These are phyloP conservation scores for Actinernus sp. DNA, from an alignment of 92 coral and sea anemone species.

Conservation along the genomic window DNA sequence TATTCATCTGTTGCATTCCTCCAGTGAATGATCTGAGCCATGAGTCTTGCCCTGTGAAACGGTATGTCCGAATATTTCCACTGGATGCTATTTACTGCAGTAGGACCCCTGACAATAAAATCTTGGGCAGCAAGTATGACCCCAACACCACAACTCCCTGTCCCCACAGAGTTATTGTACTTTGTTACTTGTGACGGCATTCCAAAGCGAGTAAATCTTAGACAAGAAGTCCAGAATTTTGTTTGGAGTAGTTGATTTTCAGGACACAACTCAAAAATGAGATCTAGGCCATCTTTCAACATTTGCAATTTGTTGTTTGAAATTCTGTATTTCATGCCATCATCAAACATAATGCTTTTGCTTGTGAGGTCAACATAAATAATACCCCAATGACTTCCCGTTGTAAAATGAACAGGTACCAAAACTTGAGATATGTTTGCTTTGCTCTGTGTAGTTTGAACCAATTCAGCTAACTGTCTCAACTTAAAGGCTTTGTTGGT, in stretches of 20 bases:
- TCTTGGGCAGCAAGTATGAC: not conserved
- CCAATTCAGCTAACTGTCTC: not conserved
- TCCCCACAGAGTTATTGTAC: too few relatives aligned
- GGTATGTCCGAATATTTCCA: not conserved
- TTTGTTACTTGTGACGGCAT: not conserved
- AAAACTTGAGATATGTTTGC: slow-evolving; percentile 4
- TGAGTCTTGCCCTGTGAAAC: not conserved
- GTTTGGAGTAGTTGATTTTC: not conserved
- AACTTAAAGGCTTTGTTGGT: slow-evolving; percentile 15
- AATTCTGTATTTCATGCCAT: slow-evolving; percentile 3
- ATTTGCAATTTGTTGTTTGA: not conserved
- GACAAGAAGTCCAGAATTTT: not conserved
- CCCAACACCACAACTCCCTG: too few relatives aligned
- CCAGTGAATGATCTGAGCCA: not conserved
- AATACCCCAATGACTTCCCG: slow-evolving; percentile 3
- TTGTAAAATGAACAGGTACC: not conserved
- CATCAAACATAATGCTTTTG: slow-evolving; percentile 6
- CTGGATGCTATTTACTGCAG: not conserved
- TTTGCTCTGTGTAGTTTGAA: not conserved
- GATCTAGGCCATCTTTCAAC: not conserved
- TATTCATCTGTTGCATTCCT: too few relatives aligned
- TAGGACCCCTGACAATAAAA: not conserved
- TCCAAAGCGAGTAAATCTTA: not conserved
- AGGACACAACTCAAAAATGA: not conserved
- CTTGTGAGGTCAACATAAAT: not conserved